A percentile compares a stretch with the other conserved stretches of the same genome.
Evolutionary conservation across 2,113 vertebrate genomes (phyloP).

Genomic region (Leptocoma aspasia): DNA sequence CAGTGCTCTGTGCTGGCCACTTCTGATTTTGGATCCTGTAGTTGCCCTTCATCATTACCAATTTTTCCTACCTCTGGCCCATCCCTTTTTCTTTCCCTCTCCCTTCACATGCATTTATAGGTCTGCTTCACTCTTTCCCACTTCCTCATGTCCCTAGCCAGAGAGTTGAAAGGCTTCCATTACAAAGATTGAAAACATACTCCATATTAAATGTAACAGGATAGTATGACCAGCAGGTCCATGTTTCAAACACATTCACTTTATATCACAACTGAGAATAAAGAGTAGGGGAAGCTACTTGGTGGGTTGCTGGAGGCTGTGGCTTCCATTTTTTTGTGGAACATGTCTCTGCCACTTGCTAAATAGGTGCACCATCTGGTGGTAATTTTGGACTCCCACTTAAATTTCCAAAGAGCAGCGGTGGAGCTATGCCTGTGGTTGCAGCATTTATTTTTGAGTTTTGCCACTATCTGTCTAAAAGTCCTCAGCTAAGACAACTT

Average conservation of each 20-base stretch:
- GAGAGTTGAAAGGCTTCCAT: constrained; percentile 10
- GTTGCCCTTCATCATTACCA: neutral
- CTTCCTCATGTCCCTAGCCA: neutral
- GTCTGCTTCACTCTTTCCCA: neutral
- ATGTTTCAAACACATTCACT: constrained; percentile 13
- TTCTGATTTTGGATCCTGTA: neutral
- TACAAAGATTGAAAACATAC: constrained; percentile 25
- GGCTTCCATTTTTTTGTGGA: constrained; percentile 50
- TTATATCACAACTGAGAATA: constrained; percentile 18
- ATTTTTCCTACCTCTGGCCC: neutral
- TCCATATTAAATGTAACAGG: constrained; percentile 13
- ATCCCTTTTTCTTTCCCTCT: neutral
- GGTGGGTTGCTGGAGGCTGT: constrained; percentile 36
- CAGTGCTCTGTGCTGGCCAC: neutral
- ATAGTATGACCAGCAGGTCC: neutral
- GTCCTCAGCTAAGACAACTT: neutral
- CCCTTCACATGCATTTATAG: neutral
- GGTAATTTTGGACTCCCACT: constrained; percentile 61
- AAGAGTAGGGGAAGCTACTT: constrained; percentile 41
- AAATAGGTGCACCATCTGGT: constrained; percentile 69
- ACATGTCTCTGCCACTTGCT: constrained; percentile 53
- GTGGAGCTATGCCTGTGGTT: neutral
- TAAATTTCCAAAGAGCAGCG: constrained; percentile 8
- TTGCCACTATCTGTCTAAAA: neutral
- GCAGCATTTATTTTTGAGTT: neutral